Evolutionary conservation across 2,113 vertebrate species (phyloP), one percentile per base, ranked within the genome.

Genomic region (Saguinus midas): DNA sequence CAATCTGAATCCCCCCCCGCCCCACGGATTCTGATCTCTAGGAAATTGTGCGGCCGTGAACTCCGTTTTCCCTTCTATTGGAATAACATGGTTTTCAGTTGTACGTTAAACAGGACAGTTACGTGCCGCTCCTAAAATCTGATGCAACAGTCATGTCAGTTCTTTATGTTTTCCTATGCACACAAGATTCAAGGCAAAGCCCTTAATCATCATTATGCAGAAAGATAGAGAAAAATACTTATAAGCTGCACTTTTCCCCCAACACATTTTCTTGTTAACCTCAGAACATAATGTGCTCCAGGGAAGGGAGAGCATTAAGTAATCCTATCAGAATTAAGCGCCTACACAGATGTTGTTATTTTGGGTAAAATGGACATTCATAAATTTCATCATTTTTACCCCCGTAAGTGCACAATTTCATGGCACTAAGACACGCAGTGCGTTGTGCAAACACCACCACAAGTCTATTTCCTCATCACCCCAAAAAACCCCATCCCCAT

Each of bases 381-480:
- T 64, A 6, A 3, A 14, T 64, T 29, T 64, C 12, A 64, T 64
- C 27, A 14, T 29, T 64, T 29, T 64, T 64, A 29, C 27, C 61
- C 5, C 29, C 61, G 12, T 13, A 64, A 6, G 61, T 64, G 27
- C 61, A 64, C 61, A 64, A 6, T 64, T 64, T 64, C 5, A 14
- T 32, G 61, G 12, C 27, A 29, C 61, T 29, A 64, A 64, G 27
- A 13, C 61, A 64, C 5, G 12, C 27, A 64, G 27, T 29, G 29
- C 29, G 61, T 6, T 64, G 5, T 72, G 20, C 70, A 40, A 12
- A 37, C 70, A 72, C 40, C 70, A 72, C 2, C 70, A 72, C 20
- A 3, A 1, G 5, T 12, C 20, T 37, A 3, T n/a, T 23, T 40
- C n/a, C 9, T 37, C n/a, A 11, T 72, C n/a, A 21, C 9, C 9